Evolutionary conservation across 2,888 invertebrate species (phyloP), one percentile per base, ranked within the genome.

Genomic region (Sacculina carcini): DNA sequence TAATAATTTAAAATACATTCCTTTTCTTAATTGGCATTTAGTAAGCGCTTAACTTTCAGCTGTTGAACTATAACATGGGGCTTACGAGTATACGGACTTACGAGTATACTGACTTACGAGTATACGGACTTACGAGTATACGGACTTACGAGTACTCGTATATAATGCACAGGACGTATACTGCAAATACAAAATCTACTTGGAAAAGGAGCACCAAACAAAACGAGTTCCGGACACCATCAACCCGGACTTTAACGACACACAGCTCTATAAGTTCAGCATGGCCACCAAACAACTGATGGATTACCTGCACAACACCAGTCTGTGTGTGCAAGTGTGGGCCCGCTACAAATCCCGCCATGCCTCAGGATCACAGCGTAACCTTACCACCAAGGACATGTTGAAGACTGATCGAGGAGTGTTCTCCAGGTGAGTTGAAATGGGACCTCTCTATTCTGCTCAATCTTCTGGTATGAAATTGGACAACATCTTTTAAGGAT

Each of bases 231-330:
- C 59, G 5, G 64, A 65, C 16, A 63, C 65, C 4, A 61, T 62
- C 40, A 68, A 69, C 58, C 69, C 70, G 1, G 64, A 66, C 36
- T 71, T 67, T 56, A 63, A 66, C 34, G 67, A 69, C 58, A 64
- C 64, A 53, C 65, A 69, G 57, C 58, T 64, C 29, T 66, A 66
- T 58, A 58, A 60, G 5, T 68, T 64, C 58, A 62, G 63, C 40
- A 64, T 68, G 39, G 69, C 65, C 21, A 69, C 68, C 3, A 58
- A 65, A 50, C 64, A 71, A 69, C 59, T 67, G 21, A 59, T 70
- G 6, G 64, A 68, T 21, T 69, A 68, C 58, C 60, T 71, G 52
- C 62, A 63, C 50, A 64, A 66, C 28, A 64, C 65, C 9, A 66
- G 64, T 50, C 60, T 71, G 47, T 64, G 65, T 55, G 63, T 72